These are phyloP conservation scores for Sesia bembeciformis DNA, from an alignment of 2,888 invertebrate genomes.

Conservation along the genomic window DNA sequence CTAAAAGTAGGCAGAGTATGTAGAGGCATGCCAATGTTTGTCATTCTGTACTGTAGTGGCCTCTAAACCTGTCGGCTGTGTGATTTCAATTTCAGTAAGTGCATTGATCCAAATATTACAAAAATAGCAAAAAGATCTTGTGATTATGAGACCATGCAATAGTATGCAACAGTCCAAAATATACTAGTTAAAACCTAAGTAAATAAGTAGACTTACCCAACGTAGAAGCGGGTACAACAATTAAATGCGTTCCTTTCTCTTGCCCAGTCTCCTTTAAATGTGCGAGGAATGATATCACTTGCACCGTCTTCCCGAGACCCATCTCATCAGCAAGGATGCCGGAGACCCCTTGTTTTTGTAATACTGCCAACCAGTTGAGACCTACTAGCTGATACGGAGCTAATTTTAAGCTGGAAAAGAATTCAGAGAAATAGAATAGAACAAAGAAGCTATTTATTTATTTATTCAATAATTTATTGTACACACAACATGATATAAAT, in stretches of 20 bases:
- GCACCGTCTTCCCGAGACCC: constrained; percentile 96
- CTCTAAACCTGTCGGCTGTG: too few species aligned
- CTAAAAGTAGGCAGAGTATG: too few species aligned
- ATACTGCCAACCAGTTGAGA: constrained; percentile 92
- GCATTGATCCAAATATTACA: too few species aligned
- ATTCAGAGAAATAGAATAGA: background rate
- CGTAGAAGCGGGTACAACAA: constrained; percentile 97
- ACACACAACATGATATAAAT: too few species aligned
- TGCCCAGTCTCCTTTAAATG: constrained; percentile 88
- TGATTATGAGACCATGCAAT: too few species aligned
- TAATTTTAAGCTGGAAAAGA: constrained; percentile 77
- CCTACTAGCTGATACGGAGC: constrained; percentile 92
- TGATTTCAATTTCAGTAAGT: too few species aligned
- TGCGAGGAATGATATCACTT: constrained; percentile 93
- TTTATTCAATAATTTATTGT: too few species aligned
- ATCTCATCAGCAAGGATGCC: constrained; percentile 98
- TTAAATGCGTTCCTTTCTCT: constrained; percentile 86
- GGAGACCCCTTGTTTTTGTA: constrained; percentile 91
- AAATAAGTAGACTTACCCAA: constrained; percentile 72
- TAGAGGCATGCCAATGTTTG: too few species aligned
- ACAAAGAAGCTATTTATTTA: background rate
- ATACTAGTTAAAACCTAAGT: too few species aligned
- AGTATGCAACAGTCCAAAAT: too few species aligned
- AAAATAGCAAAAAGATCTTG: too few species aligned
- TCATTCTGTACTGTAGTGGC: too few species aligned